Conservation (phyloP, 2,113 vertebrate species). For the Meleagris gallopavo region DNA sequence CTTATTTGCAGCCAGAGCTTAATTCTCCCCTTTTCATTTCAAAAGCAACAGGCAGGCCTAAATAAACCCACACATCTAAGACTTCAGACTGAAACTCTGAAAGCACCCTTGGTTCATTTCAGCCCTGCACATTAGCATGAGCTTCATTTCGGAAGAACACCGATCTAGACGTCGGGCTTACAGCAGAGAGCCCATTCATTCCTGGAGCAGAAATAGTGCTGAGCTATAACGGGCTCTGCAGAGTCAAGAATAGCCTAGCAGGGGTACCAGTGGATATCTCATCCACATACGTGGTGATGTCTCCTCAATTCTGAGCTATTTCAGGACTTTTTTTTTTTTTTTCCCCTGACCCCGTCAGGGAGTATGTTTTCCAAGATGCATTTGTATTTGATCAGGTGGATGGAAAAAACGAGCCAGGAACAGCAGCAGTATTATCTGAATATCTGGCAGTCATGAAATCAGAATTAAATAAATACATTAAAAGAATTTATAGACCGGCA, state of each 20-base stretch:
- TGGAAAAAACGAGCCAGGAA: not conserved
- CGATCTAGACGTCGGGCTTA: not conserved
- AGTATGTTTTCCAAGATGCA: not conserved
- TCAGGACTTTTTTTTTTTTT: not conserved
- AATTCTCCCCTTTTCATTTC: not conserved
- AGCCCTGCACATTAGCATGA: not conserved
- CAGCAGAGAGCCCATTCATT: not conserved
- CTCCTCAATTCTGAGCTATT: not conserved
- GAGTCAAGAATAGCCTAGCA: not conserved
- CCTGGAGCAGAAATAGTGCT: not conserved
- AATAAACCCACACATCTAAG: not conserved
- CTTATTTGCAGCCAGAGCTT: not conserved
- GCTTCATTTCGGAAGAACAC: not conserved
- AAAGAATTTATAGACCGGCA: constrained; percentile 2
- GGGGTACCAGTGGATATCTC: not conserved
- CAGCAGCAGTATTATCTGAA: not conserved
- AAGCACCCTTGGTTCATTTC: not conserved
- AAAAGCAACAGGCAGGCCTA: not conserved
- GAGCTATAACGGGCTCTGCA: not conserved
- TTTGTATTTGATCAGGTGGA: not conserved
- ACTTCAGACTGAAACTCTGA: not conserved
- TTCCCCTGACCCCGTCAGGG: not conserved
- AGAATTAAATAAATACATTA: not conserved
- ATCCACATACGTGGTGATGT: accelerated
- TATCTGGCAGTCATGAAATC: not conserved